Base-by-base conservation (phyloP, 2,888 invertebrate genomes). In the Cephus spinipes region DNA sequence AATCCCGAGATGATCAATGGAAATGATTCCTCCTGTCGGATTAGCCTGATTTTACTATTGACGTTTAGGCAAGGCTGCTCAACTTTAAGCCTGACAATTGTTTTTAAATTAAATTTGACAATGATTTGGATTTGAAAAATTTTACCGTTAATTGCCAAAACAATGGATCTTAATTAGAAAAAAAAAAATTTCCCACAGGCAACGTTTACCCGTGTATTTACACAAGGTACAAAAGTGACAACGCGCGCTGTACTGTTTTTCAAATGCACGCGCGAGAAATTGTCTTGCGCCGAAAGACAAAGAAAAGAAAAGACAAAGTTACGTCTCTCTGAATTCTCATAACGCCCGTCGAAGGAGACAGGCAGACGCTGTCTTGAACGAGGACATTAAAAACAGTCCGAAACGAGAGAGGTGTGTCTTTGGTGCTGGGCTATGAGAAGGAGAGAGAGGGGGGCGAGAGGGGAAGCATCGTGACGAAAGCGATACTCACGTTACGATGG, bases 351-450 rank as follows among this genome's bases (percentile, higher is more conserved):
- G 69, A 69, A 69, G 12, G 15, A 40, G 40, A 15, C 40, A 40
- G 40, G 4, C 40, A 15, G 40, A 40, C 40, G 40, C 40, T 40
- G 40, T 40, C 40, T 40, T 40, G 33, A 73, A 30, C 12, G 73
- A 68, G 36, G 68, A 68, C 75, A 73, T 78, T 75, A 73, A 78
- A 78, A 78, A 31, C 33, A 78, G 75, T 76, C 75, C 12, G 68
- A 78, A 78, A 78, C 34, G 73, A 78, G 31, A 31, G 68, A 78
- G 78, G 78, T 75, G 78, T 73, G 78, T 35, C 74, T 30, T 23
- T 11, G 15, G 32, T 30, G 32, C 0, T 69, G 12, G 4, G 32
- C 30, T 30, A 23, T 0, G 69, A 15, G 15, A 31, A 15, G 69
- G 69, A 3, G 36, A 0, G 69, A 12, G 31, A 31, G 12, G 11